Base-by-base conservation (phyloP, 2,888 invertebrate species). In the Noctua fimbriata region DNA sequence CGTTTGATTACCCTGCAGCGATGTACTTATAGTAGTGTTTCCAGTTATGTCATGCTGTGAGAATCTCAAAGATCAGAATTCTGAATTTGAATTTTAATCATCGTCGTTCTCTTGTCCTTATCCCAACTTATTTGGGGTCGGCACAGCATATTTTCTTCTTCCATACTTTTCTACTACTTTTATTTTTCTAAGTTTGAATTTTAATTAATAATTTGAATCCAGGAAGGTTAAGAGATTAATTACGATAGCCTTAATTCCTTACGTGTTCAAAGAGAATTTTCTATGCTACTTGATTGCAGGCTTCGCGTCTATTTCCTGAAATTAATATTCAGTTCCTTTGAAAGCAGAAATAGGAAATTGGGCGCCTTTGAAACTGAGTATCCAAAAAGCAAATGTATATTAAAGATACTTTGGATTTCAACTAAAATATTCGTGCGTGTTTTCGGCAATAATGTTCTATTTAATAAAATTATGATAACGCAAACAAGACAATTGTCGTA, bases 241-340 rank as follows among this genome's bases (percentile, higher is more conserved):
- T 36, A 28, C 24, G 9, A 32, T 69, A 10, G 24, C n/a, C 55
- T 47, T 21, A 47, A 55, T 41, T 71, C 24, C 28, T 47, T 12
- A 47, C 16, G 5, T 47, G 32, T 47, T 58, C 55, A 67, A 72
- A 76, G 7, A 36, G 4, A 55, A 58, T 69, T 32, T 72, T 72
- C 32, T 60, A 16, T 58, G 28, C 2, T 52, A 18, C 67, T 73
- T 82, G 77, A 82, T 82, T 82, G 32, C 52, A 49, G 69, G 9
- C 32, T 58, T 44, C 16, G 69, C 49, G 58, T 73, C 55, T 76
- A 28, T 58, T 65, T 76, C 55, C 58, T 77, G 49, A 78, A 69
- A 65, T 73, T 55, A 69, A 28, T 83, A 77, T 82, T 82, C n/a
- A 74, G 44, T 32, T 65, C 52, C 28, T 60, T 71, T 71, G 36